Percentiles rank a stretch among this genome's conserved stretches.
Evolutionary conservation across 2,888 invertebrate genomes (phyloP).

Genomic region (Belgica antarctica): DNA sequence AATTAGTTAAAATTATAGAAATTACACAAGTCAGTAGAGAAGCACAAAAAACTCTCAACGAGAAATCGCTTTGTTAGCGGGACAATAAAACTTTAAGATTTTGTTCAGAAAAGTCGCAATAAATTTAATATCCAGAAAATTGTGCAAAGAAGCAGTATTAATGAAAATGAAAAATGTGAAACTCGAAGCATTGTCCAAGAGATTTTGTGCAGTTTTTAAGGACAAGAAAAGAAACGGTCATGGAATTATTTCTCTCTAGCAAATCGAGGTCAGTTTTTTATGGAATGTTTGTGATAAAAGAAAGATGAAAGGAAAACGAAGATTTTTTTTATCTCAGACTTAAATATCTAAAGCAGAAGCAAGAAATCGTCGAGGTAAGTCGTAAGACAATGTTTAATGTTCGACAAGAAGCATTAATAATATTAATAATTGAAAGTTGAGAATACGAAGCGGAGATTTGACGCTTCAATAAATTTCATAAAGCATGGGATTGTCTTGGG

Average conservation of each 20-base stretch:
- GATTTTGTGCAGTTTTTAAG: conserved; percentile 16
- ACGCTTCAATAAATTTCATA: conserved; percentile 42
- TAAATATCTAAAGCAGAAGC: neutral
- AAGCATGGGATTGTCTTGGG: neutral
- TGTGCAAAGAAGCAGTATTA: neutral
- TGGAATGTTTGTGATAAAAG: neutral
- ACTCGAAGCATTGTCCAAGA: conserved; percentile 23
- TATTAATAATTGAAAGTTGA: conserved; percentile 32
- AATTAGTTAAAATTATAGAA: conserved; percentile 31
- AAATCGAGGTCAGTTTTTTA: conserved; percentile 31
- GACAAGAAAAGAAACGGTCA: conserved; percentile 15
- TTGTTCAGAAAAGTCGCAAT: conserved; percentile 19
- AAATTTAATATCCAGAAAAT: conserved; percentile 43
- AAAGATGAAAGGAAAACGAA: neutral
- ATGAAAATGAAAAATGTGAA: conserved; percentile 39
- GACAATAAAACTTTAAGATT: neutral
- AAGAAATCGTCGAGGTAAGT: neutral
- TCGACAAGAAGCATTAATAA: neutral
- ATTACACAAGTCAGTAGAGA: conserved; percentile 38
- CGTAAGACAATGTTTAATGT: conserved; percentile 5
- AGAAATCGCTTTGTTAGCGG: neutral
- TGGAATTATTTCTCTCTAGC: conserved; percentile 1
- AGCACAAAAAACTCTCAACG: conserved; percentile 5
- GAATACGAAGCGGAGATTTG: conserved; percentile 32
- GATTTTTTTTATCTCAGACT: too few species aligned